These are phyloP conservation scores for Palloptera scutellata DNA, from an alignment of 2,888 invertebrate genomes.

Conservation along the genomic window DNA sequence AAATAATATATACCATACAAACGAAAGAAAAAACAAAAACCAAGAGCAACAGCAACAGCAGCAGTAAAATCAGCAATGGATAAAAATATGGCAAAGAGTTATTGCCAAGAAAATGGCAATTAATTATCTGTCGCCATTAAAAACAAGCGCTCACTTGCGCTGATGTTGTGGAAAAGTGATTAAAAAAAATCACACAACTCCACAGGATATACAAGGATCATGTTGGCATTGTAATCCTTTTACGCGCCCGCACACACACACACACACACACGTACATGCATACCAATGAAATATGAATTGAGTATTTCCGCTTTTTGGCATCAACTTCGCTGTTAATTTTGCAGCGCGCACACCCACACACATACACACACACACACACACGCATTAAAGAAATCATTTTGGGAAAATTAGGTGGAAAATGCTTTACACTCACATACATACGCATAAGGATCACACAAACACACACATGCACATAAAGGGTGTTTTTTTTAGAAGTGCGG, in stretches of 20 bases:
- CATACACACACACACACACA: constrained; percentile 20
- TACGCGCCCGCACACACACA: background rate
- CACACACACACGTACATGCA: constrained; percentile 6
- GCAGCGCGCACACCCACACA: too few relatives aligned
- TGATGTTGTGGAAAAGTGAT: too few relatives aligned
- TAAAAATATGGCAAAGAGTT: constrained; percentile 26
- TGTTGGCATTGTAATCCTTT: too few relatives aligned
- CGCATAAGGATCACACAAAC: background rate
- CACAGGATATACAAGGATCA: too few relatives aligned
- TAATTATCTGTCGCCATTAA: constrained; percentile 36
- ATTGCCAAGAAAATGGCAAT: constrained; percentile 38
- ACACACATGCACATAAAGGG: background rate
- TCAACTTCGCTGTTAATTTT: too few relatives aligned
- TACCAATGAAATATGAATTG: constrained; percentile 35
- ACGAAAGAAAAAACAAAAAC: constrained; percentile 8
- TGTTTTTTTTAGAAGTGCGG: too few relatives aligned
- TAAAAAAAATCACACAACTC: too few relatives aligned
- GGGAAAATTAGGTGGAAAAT: constrained; percentile 39
- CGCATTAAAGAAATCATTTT: too few relatives aligned
- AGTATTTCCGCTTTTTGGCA: constrained; percentile 30
- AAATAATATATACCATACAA: background rate
- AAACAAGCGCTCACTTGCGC: too few relatives aligned
- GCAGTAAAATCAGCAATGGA: too few relatives aligned
- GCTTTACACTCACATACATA: constrained; percentile 14
- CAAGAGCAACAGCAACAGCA: too few relatives aligned